phyloP scores from a whole-genome alignment of 2,888 invertebrate species.

The Acronicta aceris region DNA sequence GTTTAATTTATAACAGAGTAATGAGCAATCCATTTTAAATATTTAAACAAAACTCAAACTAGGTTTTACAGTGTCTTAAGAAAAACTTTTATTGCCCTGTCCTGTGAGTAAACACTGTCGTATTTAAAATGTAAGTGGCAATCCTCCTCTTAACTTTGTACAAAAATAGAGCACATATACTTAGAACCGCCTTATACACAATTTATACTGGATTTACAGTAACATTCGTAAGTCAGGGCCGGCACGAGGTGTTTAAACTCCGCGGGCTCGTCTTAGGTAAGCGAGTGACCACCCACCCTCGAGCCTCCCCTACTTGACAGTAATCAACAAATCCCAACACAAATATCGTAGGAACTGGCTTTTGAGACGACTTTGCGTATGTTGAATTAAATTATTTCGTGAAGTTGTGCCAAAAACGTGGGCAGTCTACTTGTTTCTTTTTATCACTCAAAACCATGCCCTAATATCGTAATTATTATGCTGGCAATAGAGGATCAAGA shows the following conservation, averaged over 20 bases:
- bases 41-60: too few relatives aligned
- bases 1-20: too few relatives aligned
- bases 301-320: constrained; percentile 48
- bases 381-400: constrained; percentile 17
- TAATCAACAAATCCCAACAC: constrained; percentile 67
- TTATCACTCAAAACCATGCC: too few relatives aligned
- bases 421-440: too few relatives aligned
- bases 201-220: constrained; percentile 60
- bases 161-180: not conserved
- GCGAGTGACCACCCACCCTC: constrained; percentile 69
- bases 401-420: not conserved
- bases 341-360: constrained; percentile 54
- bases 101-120: too few relatives aligned
- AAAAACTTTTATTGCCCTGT: too few relatives aligned
- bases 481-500: too few relatives aligned
- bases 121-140: too few relatives aligned
- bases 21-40: too few relatives aligned
- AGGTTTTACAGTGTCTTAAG: too few relatives aligned
- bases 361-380: constrained; percentile 42
- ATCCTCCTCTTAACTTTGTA: too few relatives aligned
- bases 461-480: too few relatives aligned
- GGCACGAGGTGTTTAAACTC: constrained; percentile 79
- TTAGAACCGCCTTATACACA: constrained; percentile 56
- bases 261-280: constrained; percentile 74
- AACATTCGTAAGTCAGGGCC: constrained; percentile 66